These are phyloP conservation scores for Paralichthys olivaceus DNA, from an alignment of 2,113 vertebrate species.

Conservation along the genomic window DNA sequence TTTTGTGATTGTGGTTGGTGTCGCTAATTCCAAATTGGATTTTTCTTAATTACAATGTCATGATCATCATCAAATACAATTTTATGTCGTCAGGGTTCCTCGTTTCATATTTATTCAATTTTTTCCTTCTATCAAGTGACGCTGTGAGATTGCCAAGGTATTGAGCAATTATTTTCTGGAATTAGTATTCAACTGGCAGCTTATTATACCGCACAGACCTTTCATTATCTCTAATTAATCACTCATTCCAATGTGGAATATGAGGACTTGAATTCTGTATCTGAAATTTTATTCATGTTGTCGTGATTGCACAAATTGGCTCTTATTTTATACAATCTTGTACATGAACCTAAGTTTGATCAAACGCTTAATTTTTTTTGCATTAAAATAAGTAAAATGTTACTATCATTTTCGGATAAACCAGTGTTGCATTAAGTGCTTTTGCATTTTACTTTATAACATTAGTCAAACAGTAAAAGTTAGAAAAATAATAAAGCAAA, in stretches of 20 bases:
- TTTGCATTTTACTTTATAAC: neutral
- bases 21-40: slow-evolving; percentile 37
- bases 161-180: slow-evolving; percentile 49
- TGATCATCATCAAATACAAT: slow-evolving; percentile 49
- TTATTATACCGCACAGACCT: slow-evolving; percentile 60
- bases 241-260: slow-evolving; percentile 29
- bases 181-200: slow-evolving; percentile 48
- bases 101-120: slow-evolving; percentile 39
- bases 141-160: slow-evolving; percentile 33
- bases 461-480: too few relatives aligned
- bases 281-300: slow-evolving; percentile 21
- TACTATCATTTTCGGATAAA: neutral
- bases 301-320: slow-evolving; percentile 1
- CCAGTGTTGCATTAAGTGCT: neutral
- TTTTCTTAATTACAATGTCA: slow-evolving; percentile 54
- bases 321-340: neutral
- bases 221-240: slow-evolving; percentile 67
- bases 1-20: slow-evolving; percentile 10
- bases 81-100: slow-evolving; percentile 21
- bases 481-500: too few relatives aligned
- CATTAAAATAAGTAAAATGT: neutral
- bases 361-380: neutral
- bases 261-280: slow-evolving; percentile 13
- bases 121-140: slow-evolving; percentile 32
- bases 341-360: slow-evolving; percentile 4